Percentiles rank a stretch among this genome's conserved stretches.
Conservation (phyloP, 2,888 invertebrate genomes). For the Gnatocerus cornutus region DNA sequence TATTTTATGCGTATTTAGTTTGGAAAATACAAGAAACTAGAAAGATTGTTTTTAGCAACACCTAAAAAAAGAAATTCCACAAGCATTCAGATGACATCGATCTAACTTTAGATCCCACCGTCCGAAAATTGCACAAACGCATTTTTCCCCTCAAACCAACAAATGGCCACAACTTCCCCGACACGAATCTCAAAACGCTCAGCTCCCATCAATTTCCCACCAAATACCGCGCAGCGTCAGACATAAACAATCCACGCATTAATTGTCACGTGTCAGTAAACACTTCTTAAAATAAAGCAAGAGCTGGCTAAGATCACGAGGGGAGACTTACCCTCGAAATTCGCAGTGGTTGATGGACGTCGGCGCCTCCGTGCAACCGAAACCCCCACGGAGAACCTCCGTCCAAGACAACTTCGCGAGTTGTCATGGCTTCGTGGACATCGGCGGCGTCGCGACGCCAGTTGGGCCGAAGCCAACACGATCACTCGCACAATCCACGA, state of each 20-base stretch:
- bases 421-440: constrained; percentile 74
- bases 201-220: too few species aligned
- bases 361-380: constrained; percentile 89
- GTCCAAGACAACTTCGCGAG: constrained; percentile 82
- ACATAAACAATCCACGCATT: constrained; percentile 27
- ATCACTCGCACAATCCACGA: constrained; percentile 51
- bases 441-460: constrained; percentile 45
- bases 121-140: constrained; percentile 3
- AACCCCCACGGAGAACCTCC: constrained; percentile 94
- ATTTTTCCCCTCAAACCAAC: background rate
- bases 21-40: too few species aligned
- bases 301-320: background rate
- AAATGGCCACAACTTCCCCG: background rate
- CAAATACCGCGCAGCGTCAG: constrained; percentile 5
- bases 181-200: background rate
- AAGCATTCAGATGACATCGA: background rate
- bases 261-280: constrained; percentile 30
- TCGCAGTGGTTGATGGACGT: constrained; percentile 84
- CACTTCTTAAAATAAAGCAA: constrained; percentile 41
- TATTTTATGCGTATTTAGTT: too few species aligned
- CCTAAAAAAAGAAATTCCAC: background rate
- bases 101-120: background rate
- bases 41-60: too few species aligned
- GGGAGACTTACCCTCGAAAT: constrained; percentile 83
- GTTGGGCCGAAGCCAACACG: constrained; percentile 59